Base-by-base conservation (phyloP, 1,140 invertebrate genomes). In the Caenorhabditis latens region DNA sequence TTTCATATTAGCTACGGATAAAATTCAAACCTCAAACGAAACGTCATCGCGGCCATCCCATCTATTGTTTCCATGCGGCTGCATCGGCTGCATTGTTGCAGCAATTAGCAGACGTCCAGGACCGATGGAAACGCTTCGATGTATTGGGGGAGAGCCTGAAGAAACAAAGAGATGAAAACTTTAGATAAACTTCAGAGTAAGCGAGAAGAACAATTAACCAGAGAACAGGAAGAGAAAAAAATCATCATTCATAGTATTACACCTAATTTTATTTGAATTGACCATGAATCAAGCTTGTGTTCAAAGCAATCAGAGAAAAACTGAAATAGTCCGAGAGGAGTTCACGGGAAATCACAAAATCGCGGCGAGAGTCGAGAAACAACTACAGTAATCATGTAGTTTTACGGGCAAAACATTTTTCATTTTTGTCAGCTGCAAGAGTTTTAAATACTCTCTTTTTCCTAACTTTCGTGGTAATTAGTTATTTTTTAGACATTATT, bases 11-110 rank as follows among this genome's bases (percentile, higher is more conserved):
- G 13, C n/a, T 75, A 24, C 32, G 16, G 19, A 16, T 21, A 32
- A 32, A 32, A 32, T 32, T 21, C 57, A 40, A 42, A 85, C 84
- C 40, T 86, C 86, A 43, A 86, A 86, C 7, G 86, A 86, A 63
- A 50, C 75, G 40, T 55, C 82, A 40, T 50, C 84, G 5, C 67
- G 84, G 16, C 48, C 67, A 6, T 71, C 40, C 84, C 84, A 85
- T n/a, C 24, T 58, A 50, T 79, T 46, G n/a, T 85, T 67, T 50
- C 84, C 84, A 55, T 85, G 16, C 85, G 24, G 82, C 82, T 83
- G 79, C 42, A 48, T 53, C 43, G 9, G 32, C 82, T 58, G 83
- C 58, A 79, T 79, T 21, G 11, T 79, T 4, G 71, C 46, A 50
- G 71, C 46, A 50, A 11, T 16, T 19, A 16, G 21, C 19, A 14